These are phyloP conservation scores for Nycticorax nycticorax DNA, from an alignment of 2,113 vertebrate genomes.

Conservation along the genomic window DNA sequence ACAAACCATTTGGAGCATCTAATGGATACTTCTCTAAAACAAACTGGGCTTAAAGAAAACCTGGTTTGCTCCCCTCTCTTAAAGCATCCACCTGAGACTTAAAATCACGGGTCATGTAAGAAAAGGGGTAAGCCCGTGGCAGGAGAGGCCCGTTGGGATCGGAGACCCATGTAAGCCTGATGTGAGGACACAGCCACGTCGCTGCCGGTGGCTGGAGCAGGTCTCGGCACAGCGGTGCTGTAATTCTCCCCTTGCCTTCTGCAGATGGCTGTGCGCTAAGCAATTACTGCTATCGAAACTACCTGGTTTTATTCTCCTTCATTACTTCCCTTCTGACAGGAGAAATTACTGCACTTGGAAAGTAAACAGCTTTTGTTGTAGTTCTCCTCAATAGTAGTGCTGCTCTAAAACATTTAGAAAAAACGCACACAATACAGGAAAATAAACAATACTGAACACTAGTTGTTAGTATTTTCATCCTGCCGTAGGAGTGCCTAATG, in stretches of 20 bases:
- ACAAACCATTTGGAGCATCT: not conserved
- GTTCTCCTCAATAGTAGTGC: not conserved
- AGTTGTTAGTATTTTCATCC: not conserved
- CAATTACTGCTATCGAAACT: not conserved
- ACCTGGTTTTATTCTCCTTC: not conserved
- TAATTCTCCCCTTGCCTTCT: not conserved
- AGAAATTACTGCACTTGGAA: not conserved
- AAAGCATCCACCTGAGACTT: not conserved
- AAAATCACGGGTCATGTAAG: not conserved
- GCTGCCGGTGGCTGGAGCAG: not conserved
- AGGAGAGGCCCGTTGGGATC: rapidly evolving
- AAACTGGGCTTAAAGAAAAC: not conserved
- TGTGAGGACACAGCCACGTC: rapidly evolving
- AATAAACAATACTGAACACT: not conserved
- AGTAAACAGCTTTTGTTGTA: not conserved
- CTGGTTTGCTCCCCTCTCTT: not conserved
- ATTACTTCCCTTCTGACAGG: not conserved
- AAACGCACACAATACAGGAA: not conserved
- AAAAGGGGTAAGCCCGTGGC: not conserved
- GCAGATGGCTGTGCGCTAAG: not conserved
- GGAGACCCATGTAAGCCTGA: not conserved
- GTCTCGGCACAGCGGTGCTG: not conserved
- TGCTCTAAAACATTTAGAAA: not conserved
- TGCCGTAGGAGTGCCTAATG: not conserved
- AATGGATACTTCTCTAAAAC: not conserved